A percentile compares a stretch with the other conserved stretches of the same genome.
These are phyloP conservation scores for Morus bassanus DNA, from an alignment of 2,797 vertebrate species.

Conservation along the genomic window DNA sequence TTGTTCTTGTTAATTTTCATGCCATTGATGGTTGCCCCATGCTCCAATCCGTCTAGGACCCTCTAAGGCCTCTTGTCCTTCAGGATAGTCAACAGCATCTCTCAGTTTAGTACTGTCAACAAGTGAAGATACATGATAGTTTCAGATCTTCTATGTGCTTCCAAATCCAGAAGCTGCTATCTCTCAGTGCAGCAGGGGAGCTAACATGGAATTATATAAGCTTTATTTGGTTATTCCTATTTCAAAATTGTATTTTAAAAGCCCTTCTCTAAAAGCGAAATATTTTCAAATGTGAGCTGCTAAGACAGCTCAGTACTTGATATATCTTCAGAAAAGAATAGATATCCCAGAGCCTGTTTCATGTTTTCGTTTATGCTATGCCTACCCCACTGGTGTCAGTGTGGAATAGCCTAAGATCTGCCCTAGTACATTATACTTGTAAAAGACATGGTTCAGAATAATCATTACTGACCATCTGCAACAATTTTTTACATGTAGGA, in stretches of 20 bases:
- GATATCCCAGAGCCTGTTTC: neutral
- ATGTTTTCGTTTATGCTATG: neutral
- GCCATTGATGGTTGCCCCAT: fast-evolving
- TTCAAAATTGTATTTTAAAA: neutral
- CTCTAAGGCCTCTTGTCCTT: neutral
- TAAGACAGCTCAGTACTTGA: neutral
- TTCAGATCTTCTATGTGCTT: neutral
- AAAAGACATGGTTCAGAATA: neutral
- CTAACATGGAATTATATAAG: neutral
- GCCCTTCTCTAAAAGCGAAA: neutral
- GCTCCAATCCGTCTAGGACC: fast-evolving
- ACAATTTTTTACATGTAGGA: neutral
- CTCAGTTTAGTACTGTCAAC: neutral
- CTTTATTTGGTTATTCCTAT: neutral
- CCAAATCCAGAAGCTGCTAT: neutral
- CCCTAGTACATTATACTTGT: neutral
- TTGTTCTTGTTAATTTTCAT: neutral
- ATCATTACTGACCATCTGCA: neutral
- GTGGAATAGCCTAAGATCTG: neutral
- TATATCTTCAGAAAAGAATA: neutral
- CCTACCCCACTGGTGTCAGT: neutral
- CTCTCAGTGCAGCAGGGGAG: neutral
- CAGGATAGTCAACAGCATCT: neutral
- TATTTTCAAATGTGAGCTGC: neutral
- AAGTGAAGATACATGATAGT: neutral